These are phyloP conservation scores for Hylaeus volcanicus DNA, from an alignment of 1,140 invertebrate genomes.

Conservation along the genomic window DNA sequence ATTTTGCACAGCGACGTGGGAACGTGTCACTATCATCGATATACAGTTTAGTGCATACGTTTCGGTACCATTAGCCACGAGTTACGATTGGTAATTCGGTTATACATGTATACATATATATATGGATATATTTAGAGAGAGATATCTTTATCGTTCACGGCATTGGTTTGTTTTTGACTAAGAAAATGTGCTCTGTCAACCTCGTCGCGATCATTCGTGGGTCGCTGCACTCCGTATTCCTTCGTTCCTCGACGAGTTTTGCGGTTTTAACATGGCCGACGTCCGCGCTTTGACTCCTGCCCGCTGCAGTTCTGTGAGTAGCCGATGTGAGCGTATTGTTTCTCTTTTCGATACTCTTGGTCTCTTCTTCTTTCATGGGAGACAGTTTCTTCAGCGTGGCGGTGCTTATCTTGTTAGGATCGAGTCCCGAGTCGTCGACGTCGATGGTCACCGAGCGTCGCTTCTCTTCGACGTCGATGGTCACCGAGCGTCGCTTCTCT, in stretches of 20 bases:
- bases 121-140: background rate
- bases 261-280: conserved; percentile 43
- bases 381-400: conserved; percentile 25
- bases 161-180: conserved; percentile 59
- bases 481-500: background rate
- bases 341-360: background rate
- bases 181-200: conserved; percentile 62
- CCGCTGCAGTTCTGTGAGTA: conserved; percentile 17
- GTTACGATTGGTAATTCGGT: background rate
- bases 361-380: conserved; percentile 25
- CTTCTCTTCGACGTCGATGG: too few relatives aligned
- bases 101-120: background rate
- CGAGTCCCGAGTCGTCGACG: too few relatives aligned
- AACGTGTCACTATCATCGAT: conserved; percentile 23
- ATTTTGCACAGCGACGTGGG: conserved; percentile 11
- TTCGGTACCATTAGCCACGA: conserved; percentile 14
- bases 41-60: conserved; percentile 25
- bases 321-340: background rate
- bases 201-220: conserved; percentile 55
- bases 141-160: conserved; percentile 30
- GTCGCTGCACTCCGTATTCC: conserved; percentile 62
- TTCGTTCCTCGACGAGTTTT: conserved; percentile 56
- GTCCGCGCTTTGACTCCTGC: conserved; percentile 61
- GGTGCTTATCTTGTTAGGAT: background rate
- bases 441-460: background rate